A percentile compares a stretch with the other conserved stretches of the same genome.
Conservation (phyloP, 2,797 vertebrate species). For the Euthynnus affinis region DNA sequence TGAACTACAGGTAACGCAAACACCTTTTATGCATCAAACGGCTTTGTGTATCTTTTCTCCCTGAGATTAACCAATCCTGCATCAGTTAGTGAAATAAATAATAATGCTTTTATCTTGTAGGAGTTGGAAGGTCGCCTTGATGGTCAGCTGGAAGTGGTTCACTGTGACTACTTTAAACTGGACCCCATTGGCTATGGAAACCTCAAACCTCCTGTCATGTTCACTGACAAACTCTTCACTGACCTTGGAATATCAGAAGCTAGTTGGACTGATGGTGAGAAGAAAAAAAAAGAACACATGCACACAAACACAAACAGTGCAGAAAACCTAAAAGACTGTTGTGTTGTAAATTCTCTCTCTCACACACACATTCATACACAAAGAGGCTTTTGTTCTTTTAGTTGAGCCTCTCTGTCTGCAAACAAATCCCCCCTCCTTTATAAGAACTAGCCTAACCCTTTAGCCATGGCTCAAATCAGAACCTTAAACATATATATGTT, state of each 20-base stretch:
- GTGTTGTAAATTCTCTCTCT: not conserved
- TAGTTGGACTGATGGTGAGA: slow-evolving; percentile 91
- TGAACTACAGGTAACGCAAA: slow-evolving; percentile 87
- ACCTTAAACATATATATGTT: not conserved
- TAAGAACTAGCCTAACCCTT: not conserved
- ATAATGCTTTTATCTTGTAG: slow-evolving; percentile 75
- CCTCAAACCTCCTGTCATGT: slow-evolving; percentile 84
- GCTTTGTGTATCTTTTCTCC: not conserved
- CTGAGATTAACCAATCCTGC: not conserved
- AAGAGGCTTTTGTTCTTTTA: not conserved
- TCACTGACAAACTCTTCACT: slow-evolving; percentile 89
- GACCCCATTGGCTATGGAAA: slow-evolving; percentile 84
- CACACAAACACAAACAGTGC: not conserved
- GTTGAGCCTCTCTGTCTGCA: not conserved
- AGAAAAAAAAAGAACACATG: not conserved
- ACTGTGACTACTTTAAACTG: slow-evolving; percentile 93
- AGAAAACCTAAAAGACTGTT: not conserved
- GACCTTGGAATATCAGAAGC: slow-evolving; percentile 88
- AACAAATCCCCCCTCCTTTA: not conserved
- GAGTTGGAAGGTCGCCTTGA: slow-evolving; percentile 83
- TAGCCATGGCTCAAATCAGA: not conserved
- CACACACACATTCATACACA: not conserved
- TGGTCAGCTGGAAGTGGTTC: slow-evolving; percentile 89
- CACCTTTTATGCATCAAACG: not conserved
- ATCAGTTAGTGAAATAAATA: not conserved